Percentiles rank a stretch among this genome's conserved stretches.
These are phyloP conservation scores for Brachyptera risi DNA, from an alignment of 2,888 invertebrate genomes.

Conservation along the genomic window DNA sequence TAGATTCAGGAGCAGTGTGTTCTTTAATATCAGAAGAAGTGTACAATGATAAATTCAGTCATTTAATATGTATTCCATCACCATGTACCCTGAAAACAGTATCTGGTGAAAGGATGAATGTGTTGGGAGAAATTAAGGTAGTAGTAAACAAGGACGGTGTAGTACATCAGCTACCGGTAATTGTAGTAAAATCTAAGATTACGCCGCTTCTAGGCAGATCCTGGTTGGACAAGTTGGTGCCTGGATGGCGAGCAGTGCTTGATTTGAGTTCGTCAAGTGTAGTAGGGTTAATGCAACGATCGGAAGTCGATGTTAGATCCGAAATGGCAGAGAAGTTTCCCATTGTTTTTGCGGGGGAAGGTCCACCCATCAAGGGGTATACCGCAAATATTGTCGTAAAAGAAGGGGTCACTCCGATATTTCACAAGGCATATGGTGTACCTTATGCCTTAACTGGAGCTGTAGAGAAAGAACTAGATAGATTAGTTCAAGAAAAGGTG, in stretches of 20 bases:
- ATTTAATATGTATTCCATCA: too few species aligned
- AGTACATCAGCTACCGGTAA: neutral
- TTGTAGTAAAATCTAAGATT: neutral
- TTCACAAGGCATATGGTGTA: conserved; percentile 6
- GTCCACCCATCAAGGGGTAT: too few species aligned
- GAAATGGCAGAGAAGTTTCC: neutral
- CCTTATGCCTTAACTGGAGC: neutral
- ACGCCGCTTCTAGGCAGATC: neutral
- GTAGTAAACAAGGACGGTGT: neutral
- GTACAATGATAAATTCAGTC: too few species aligned
- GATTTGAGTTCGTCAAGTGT: too few species aligned
- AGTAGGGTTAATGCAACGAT: neutral
- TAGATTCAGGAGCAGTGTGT: neutral
- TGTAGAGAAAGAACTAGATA: neutral
- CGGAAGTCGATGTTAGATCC: neutral
- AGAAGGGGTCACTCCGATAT: neutral
- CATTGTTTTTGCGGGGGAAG: neutral
- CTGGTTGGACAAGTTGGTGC: neutral
- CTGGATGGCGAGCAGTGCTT: neutral
- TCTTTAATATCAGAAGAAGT: neutral
- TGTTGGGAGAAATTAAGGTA: neutral
- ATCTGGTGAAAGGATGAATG: neutral
- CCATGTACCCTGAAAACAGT: too few species aligned
- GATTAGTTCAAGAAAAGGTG: neutral
- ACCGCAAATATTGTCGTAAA: too few species aligned